Evolutionary conservation across 2,888 invertebrate genomes (phyloP), one percentile per base, ranked within the genome.

Genomic region (Nemurella pictetii): DNA sequence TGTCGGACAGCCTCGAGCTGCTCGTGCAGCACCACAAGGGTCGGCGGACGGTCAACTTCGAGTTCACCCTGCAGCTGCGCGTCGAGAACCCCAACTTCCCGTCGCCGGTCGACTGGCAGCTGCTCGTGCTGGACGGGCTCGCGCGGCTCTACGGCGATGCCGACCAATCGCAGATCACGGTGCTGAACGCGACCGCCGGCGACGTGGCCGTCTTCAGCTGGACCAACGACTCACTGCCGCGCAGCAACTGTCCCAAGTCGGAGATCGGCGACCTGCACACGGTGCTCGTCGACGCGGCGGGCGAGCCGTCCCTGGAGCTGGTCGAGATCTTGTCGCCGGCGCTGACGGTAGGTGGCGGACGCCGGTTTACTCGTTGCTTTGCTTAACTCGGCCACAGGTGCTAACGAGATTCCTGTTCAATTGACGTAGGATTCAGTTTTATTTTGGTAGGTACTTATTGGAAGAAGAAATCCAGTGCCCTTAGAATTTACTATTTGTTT

Each of bases 161-260:
- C 86, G 91, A 94, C 87, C 90, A 93, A 89, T 93, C 93, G 29
- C 93, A 94, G 85, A 93, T 97, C 86, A 94, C 94, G 0, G 95
- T 96, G 0, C 91, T 95, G 82, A 88, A 88, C 78, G 88, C 91
- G 0, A 92, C 93, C 72, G 94, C 94, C 72, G 91, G 93, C 85
- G 93, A 93, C 88, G 92, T 93, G 88, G 94, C 92, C 87, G 94
- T 94, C 88, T 96, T 93, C 89, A 95, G 94, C 35, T 97, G 96
- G 96, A 95, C 96, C 26, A 98, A 98, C 89, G 97, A 96, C 87
- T 95, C 96, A 7, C 89, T 98, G 87, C 94, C 96, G 0, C 94
- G 95, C 82, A 94, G 94, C 88, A 93, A 93, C 78, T 98, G 98
- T 88, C 96, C 97, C 0, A 94, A 93, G 87, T 92, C 93, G 83